Percentiles rank a stretch among this genome's conserved stretches.
Conservation (phyloP, 2,888 invertebrate genomes). For the Siphlonurus alternatus region DNA sequence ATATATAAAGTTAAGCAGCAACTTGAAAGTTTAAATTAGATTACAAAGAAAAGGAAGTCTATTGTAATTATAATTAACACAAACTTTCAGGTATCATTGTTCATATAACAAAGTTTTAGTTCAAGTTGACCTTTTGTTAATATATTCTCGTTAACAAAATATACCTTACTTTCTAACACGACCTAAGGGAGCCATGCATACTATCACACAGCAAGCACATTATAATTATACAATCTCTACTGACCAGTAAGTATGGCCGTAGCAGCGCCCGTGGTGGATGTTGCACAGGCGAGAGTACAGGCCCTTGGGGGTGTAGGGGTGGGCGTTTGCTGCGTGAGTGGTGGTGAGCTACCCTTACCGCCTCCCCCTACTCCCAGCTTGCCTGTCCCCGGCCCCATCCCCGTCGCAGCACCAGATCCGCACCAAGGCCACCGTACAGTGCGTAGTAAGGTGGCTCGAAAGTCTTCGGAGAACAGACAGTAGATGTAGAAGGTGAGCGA, state of each 20-base stretch:
- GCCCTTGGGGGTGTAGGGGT: neutral
- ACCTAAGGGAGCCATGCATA: too few relatives aligned
- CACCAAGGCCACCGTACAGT: conserved; percentile 42
- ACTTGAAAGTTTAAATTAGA: too few relatives aligned
- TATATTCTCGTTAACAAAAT: too few relatives aligned
- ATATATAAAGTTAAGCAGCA: too few relatives aligned
- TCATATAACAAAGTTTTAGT: too few relatives aligned
- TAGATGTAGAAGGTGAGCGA: conserved; percentile 65
- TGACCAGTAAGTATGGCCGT: neutral
- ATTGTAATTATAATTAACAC: too few relatives aligned
- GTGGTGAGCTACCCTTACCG: neutral
- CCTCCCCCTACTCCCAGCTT: neutral
- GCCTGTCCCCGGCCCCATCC: neutral
- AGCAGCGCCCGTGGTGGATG: neutral
- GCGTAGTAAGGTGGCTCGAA: conserved; percentile 46
- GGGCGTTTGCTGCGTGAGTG: neutral
- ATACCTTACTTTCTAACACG: too few relatives aligned
- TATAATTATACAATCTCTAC: too few relatives aligned
- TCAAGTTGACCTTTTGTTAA: too few relatives aligned
- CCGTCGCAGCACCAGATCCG: conserved; percentile 9
- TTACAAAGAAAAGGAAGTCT: too few relatives aligned
- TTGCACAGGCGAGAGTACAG: neutral
- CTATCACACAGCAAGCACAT: too few relatives aligned
- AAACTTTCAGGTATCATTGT: too few relatives aligned
- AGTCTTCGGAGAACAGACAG: conserved; percentile 60